Base-by-base conservation (phyloP, 2,888 invertebrate species). In the Euproctis similis region DNA sequence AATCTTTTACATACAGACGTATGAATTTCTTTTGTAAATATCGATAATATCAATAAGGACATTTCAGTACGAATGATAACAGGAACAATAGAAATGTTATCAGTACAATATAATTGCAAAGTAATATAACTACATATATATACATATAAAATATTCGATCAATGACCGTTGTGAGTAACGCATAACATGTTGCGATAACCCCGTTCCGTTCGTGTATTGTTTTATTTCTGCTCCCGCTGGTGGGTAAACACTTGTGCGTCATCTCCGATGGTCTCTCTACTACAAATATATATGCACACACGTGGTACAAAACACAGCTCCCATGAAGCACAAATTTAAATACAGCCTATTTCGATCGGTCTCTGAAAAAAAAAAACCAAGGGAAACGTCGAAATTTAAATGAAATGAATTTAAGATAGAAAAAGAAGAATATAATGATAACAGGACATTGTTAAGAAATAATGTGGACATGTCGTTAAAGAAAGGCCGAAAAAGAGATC, bases 211-310 rank as follows among this genome's bases (percentile, higher is more conserved):
- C 44, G 56, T n/a, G n/a, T 44, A 36, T 38, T 64, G 60, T 60
- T 77, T 74, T 82, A 80, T 81, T 80, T 78, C 59, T 67, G 70
- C 60, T 6, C 60, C 80, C 69, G 73, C 50, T 64, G 65, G 76
- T 71, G 71, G 80, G 81, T 68, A 76, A 71, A 76, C 77, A 74
- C 59, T 62, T 64, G 74, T 77, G 74, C 74, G 77, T 77, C 78
- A 78, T 69, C 67, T 54, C 60, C 63, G 66, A 65, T 63, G 66
- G 66, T 68, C 63, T 68, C 56, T 37, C 51, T 50, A 69, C 71
- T 66, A 75, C 70, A 78, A 78, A 80, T 78, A 78, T 67, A 64
- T 63, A n/a, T n/a, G n/a, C n/a, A 63, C 59, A 64, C 70, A 72
- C 67, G 54, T 74, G 66, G 57, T 45, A 41, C n/a, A n/a, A n/a